A percentile compares a stretch with the other conserved stretches of the same genome.
phyloP scores from a whole-genome alignment of 2,888 invertebrate species.

The Netelia inedita region DNA sequence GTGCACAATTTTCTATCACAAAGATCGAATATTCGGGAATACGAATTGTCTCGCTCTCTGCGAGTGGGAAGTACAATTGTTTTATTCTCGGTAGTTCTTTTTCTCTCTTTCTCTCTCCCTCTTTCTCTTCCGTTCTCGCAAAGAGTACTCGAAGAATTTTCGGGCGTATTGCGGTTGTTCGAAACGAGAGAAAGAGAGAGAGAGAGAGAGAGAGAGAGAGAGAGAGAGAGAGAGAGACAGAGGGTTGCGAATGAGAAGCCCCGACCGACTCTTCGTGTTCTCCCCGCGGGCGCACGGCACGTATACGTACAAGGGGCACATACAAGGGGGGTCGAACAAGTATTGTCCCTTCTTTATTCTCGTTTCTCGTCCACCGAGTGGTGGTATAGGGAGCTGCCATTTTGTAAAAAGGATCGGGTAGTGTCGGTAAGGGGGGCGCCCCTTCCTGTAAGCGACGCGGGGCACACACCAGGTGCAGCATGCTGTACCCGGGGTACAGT shows the following conservation, averaged over 20 bases:
- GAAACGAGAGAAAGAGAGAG: background rate
- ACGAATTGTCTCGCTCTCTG: background rate
- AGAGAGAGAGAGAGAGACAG: constrained; percentile 27
- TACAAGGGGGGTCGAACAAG: constrained; percentile 75
- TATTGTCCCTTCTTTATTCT: constrained; percentile 83
- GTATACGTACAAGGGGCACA: background rate
- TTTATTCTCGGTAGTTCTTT: background rate
- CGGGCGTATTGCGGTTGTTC: constrained; percentile 26
- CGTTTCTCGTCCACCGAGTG: constrained; percentile 70
- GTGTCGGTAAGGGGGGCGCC: constrained; percentile 73
- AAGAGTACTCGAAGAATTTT: constrained; percentile 28
- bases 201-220: constrained; percentile 17
- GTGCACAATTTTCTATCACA: background rate
- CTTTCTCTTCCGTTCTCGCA: constrained; percentile 10
- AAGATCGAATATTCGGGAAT: background rate
- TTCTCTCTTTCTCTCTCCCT: background rate
- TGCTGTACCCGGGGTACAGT: constrained; percentile 81
- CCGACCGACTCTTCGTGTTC: constrained; percentile 48
- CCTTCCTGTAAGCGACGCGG: constrained; percentile 71
- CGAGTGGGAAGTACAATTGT: background rate
- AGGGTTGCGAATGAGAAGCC: constrained; percentile 49
- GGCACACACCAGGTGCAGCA: constrained; percentile 82
- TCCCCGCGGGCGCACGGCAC: constrained; percentile 44
- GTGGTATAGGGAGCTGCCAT: constrained; percentile 79
- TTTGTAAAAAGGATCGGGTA: constrained; percentile 76